Base-by-base conservation (phyloP, 2,797 vertebrate species). In the Crypturellus tataupa region DNA sequence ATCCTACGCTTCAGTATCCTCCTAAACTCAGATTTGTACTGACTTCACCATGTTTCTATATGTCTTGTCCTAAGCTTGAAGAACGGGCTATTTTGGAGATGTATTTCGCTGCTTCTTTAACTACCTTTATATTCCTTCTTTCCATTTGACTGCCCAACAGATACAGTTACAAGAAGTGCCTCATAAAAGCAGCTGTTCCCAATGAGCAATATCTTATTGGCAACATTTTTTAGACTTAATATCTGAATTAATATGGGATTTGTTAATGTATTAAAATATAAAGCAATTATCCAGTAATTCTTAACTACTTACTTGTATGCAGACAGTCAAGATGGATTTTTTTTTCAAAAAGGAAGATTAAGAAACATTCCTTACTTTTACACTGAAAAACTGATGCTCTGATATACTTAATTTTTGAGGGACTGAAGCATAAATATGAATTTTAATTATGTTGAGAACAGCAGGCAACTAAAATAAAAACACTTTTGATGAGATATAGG, bases 401-500 rank as follows among this genome's bases (percentile, higher is more conserved):
- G 40, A 56, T 56, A 47, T 7, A 40, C 19, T 31, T 83, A 17
- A 25, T 55, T 93, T 93, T 76, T 80, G 40, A 88, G 53, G 37
- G 25, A 47, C 24, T 76, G 51, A 73, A 85, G 42, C 1, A 1
- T 42, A 55, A 60, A 59, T 64, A 49, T 37, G n/a, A 84, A 35
- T 84, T 79, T 58, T 35, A 6, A 55, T 72, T 72, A 68, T 69
- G 31, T 60, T 80, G 33, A 80, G 75, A 94, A 83, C 17, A 40
- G 59, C 10, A 65, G 39, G 47, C 25, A 89, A 64, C 31, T 91
- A 79, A 91, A 92, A 44, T 68, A 77, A 93, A 84, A 71, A 7
- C 40, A 64, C 16, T 13, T 84, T 86, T 81, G 35, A 53, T 79
- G 56, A 79, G 89, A 90, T 83, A 86, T 40, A 94, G 60, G n/a